Evolutionary conservation across 2,797 vertebrate genomes (phyloP).

Genomic region (Phoebastria nigripes): DNA sequence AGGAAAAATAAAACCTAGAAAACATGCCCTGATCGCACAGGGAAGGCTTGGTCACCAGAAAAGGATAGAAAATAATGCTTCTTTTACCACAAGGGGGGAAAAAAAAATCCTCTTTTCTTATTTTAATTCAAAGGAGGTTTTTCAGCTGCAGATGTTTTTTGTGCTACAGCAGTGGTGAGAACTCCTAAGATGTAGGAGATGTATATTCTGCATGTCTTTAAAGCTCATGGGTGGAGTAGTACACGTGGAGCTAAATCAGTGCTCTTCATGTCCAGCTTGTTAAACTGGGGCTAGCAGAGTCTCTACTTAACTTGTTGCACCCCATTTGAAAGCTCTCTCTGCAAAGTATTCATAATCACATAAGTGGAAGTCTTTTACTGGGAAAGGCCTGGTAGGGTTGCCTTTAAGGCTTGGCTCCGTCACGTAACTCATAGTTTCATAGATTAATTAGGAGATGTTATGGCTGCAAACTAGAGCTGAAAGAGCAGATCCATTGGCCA

Average conservation of each 20-base stretch:
- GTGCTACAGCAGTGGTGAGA: neutral
- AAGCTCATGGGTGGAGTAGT: neutral
- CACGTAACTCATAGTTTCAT: neutral
- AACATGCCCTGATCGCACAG: neutral
- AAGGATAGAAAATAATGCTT: neutral
- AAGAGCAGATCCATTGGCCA: neutral
- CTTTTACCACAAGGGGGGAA: accelerated
- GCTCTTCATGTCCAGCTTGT: neutral
- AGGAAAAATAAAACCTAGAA: neutral
- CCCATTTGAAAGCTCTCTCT: neutral
- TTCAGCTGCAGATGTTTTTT: neutral
- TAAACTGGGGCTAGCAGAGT: neutral
- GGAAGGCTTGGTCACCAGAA: neutral
- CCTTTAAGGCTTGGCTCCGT: neutral
- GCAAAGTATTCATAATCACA: neutral
- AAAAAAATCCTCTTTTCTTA: neutral
- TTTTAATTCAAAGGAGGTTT: neutral
- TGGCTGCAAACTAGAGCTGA: neutral
- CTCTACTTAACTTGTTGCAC: neutral
- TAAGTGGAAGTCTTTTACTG: neutral
- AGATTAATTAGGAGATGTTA: neutral
- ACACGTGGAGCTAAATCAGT: neutral
- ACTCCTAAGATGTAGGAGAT: neutral
- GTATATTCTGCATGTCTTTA: neutral
- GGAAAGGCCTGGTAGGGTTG: neutral